A percentile compares a stretch with the other conserved stretches of the same genome.
These are phyloP conservation scores for Aegithalos caudatus DNA, from an alignment of 2,113 vertebrate species.

Conservation along the genomic window DNA sequence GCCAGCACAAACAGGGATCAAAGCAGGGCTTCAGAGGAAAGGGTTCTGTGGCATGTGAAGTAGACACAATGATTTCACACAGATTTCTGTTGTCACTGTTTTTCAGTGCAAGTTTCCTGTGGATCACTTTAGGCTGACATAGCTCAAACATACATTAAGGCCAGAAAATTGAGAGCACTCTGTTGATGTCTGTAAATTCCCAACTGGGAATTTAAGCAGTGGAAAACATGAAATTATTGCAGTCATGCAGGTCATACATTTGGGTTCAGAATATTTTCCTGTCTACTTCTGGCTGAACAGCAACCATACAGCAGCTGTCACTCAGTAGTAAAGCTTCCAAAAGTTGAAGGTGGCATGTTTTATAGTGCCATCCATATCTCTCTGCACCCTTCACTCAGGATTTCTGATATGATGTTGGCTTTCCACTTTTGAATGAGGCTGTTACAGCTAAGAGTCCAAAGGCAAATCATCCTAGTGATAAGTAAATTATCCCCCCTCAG, in stretches of 20 bases:
- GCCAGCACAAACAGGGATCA: slow-evolving; percentile 18
- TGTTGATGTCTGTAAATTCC: background rate
- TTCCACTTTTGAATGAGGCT: background rate
- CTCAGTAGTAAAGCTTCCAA: background rate
- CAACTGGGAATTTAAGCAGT: background rate
- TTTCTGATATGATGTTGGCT: background rate
- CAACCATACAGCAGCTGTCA: background rate
- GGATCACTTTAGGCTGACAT: background rate
- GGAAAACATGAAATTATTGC: background rate
- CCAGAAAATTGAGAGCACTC: background rate
- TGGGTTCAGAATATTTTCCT: background rate
- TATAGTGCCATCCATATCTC: background rate
- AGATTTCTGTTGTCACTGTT: background rate
- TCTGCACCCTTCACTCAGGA: background rate
- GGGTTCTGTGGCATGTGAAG: background rate
- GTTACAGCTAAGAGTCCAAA: background rate
- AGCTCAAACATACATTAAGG: background rate
- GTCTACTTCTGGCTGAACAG: background rate
- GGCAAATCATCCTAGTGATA: background rate
- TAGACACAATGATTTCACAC: background rate
- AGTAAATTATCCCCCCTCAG: background rate
- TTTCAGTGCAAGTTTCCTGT: background rate
- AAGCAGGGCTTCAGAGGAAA: background rate
- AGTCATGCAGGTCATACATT: fast-evolving
- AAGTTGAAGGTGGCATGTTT: background rate